These are phyloP conservation scores for Rynchops niger DNA, from an alignment of 2,113 vertebrate genomes.

Conservation along the genomic window DNA sequence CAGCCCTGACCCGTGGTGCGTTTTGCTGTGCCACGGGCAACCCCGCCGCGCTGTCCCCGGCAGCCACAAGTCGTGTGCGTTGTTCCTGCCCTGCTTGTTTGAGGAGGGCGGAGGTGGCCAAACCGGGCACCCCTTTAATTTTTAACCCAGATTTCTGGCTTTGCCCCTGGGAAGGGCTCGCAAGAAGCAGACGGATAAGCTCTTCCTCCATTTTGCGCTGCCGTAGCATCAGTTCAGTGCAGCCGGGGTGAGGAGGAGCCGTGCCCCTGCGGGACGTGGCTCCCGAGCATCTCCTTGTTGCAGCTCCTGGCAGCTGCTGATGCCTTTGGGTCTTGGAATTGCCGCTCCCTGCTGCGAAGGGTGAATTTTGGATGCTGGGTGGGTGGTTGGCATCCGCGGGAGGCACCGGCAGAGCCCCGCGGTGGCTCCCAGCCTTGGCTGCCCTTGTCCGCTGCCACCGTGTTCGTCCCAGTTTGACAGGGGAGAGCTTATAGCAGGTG, in stretches of 20 bases:
- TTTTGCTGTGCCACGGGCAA: neutral
- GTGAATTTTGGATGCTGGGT: neutral
- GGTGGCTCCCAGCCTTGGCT: neutral
- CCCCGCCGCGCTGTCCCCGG: neutral
- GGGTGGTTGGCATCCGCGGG: fast-evolving
- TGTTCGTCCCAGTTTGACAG: neutral
- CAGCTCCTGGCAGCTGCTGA: neutral
- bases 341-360: neutral
- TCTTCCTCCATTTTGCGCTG: neutral
- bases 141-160: neutral
- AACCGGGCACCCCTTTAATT: neutral
- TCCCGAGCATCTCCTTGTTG: neutral
- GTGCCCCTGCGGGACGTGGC: fast-evolving
- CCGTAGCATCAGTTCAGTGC: neutral
- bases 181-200: neutral
- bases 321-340: neutral
- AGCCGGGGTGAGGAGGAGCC: neutral
- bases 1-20: fast-evolving
- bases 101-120: neutral
- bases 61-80: fast-evolving
- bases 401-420: neutral
- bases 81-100: neutral
- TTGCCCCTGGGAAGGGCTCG: neutral
- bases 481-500: neutral
- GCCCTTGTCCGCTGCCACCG: fast-evolving